Evolutionary conservation across 2,888 invertebrate species (phyloP), one percentile per base, ranked within the genome.

Genomic region (Oscheius myriophilus): DNA sequence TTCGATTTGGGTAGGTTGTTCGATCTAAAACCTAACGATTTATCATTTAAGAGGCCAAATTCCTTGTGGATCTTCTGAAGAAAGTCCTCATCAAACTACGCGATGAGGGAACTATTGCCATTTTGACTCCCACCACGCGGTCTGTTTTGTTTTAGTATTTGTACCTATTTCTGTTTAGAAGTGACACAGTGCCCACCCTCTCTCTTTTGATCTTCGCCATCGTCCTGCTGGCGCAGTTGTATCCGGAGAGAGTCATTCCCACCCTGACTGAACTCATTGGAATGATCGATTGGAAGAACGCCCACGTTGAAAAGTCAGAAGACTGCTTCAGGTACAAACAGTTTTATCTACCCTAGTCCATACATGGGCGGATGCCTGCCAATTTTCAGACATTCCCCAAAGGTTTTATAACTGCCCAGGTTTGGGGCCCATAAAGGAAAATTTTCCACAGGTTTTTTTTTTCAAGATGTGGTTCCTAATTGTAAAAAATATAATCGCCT

Each of bases 211-310:
- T 64, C 18, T 58, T 69, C 41, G 63, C 64, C 12, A 46, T 64
- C 52, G 57, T 49, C 2, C 25, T 69, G 18, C 41, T 69, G 43
- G 46, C 55, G 11, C 43, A 64, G 45, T 21, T 69, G 11, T 45
- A 54, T n/a, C 69, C 69, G 23, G 58, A 52, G 12, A 55, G 46
- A 39, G 45, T 69, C 14, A 43, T 52, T 14, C 63, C 69, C 11
- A 51, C 33, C 1, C 46, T 64, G 51, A 14, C 51, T 0, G 26
- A 52, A n/a, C 52, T 69, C 7, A 53, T 64, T 18, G 58, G 51
- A 14, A 64, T 63, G 64, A 45, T 69, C 16, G 57, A 63, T 41
- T 64, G 63, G 69, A 23, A 63, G 39, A 25, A 16, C 0, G 33
- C 43, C 0, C 18, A 11, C 14, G 43, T 53, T 1, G 45, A 62